Base-by-base conservation (phyloP, 2,888 invertebrate genomes). In the Phymatocera aterrima region DNA sequence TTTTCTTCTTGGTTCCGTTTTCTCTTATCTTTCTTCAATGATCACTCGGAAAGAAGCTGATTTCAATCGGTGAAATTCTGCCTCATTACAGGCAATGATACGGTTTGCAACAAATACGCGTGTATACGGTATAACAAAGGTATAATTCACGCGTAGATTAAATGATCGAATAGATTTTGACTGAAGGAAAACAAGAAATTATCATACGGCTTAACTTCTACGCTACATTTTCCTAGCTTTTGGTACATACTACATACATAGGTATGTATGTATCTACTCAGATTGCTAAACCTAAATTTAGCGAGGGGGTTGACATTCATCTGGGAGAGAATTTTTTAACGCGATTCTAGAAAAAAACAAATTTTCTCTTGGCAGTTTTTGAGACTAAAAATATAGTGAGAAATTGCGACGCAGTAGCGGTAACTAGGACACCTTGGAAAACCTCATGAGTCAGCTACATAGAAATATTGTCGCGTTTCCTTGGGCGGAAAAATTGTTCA, bases 371-470 rank as follows among this genome's bases (percentile, higher is more conserved):
- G 68, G 34, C 34, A 24, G 4, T 43, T 43, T 40, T 68, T 28
- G 24, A 24, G 31, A 31, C 72, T 72, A 72, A 72, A 72, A 72
- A 72, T 72, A 72, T 51, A 51, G 31, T 72, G 51, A 51, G 48
- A 72, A 48, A 21, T 72, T 72, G 48, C 72, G 51, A 72, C 72
- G 72, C 48, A 48, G 72, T 34, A 51, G 72, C 34, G 48, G 48
- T 72, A 72, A 48, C 72, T 72, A 51, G 72, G 48, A 72, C 72
- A 72, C 72, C 51, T 48, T 51, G 72, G 51, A 72, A 72, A 72
- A 72, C 51, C 51, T 31, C 72, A 51, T 72, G 72, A 72, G 51
- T 72, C 72, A 72, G 72, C 48, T 51, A 72, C n/a, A n/a, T 72
- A 72, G 51, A 72, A 72, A 72, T 72, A 72, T 72, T 72, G 31